Base-by-base conservation (phyloP, 2,888 invertebrate genomes). In the Sussaba pulchella region DNA sequence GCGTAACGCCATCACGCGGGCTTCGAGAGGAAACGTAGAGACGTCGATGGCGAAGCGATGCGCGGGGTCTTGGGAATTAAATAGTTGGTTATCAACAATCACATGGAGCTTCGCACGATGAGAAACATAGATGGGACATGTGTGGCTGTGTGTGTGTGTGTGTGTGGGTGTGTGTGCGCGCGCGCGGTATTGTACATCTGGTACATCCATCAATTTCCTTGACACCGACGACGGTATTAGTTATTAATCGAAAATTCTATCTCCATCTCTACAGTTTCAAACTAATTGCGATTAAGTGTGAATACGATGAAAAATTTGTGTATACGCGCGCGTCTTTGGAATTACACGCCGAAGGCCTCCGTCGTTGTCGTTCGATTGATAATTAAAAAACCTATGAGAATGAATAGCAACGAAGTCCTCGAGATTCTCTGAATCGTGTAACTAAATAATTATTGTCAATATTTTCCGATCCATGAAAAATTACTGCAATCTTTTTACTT, bases 351-450 rank as follows among this genome's bases (percentile, higher is more conserved):
- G 57, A 24, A 59, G 41, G 66, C 69, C 17, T 5, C 36, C n/a
- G n/a, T n/a, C n/a, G 47, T n/a, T 54, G 43, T 6, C 43, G 45
- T 47, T 45, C 45, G 61, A 41, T 64, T 78, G n/a, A 54, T 57
- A 71, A 73, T 70, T 24, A 71, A 36, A 72, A 66, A 43, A 73
- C 54, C 41, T 66, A 24, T 43, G 31, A 39, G 31, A 50, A 52
- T 61, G 72, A 80, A 80, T 76, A 77, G 63, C 76, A 77, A 73
- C 71, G 69, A 52, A 73, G 72, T 52, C 50, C n/a, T n/a, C 21
- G 66, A 69, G 43, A 45, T 1, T 45, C 17, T 45, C 17, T n/a
- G 5, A 5, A 8, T 45, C 45, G 17, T 45, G 14, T 14, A n/a
- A 0, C n/a, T 3, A 6, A 3, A 45, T 17, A 45, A 45, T n/a